phyloP scores from a whole-genome alignment of 2,113 vertebrate species.

The Dasyurus viverrinus region DNA sequence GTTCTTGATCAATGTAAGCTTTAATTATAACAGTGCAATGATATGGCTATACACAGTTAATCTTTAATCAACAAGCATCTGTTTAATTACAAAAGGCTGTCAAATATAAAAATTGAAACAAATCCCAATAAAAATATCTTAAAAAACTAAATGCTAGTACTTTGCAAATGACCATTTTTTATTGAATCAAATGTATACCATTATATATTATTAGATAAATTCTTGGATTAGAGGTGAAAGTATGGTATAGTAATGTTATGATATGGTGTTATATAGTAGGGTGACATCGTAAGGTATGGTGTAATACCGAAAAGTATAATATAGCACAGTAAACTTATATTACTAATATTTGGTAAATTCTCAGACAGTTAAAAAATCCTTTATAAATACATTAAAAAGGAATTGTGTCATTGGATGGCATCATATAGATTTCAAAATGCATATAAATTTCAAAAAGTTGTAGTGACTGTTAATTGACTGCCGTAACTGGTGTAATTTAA shows the following conservation, averaged over 20 bases:
- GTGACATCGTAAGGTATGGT: too few relatives aligned
- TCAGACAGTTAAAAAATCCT: neutral
- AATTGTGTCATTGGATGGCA: neutral
- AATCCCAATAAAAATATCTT: conserved; percentile 46
- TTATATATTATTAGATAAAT: neutral
- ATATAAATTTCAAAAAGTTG: too few relatives aligned
- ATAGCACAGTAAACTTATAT: neutral
- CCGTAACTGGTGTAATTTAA: neutral
- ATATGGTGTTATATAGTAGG: neutral
- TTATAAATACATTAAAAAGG: neutral
- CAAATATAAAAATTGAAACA: conserved; percentile 35
- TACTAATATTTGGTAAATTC: neutral
- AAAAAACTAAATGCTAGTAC: conserved; percentile 19
- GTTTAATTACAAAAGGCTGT: conserved; percentile 32
- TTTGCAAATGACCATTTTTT: conserved; percentile 35
- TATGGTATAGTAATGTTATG: neutral
- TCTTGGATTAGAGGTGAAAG: conserved; percentile 24
- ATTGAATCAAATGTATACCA: neutral
- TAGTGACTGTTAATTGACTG: neutral
- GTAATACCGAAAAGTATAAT: neutral
- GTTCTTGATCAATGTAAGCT: conserved; percentile 4
- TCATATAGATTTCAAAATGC: neutral
- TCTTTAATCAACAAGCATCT: conserved; percentile 37
- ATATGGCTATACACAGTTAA: conserved; percentile 22
- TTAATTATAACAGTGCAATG: conserved; percentile 47